A percentile compares a stretch with the other conserved stretches of the same genome.
Evolutionary conservation across 2,113 vertebrate species (phyloP).

Genomic region (Xerus inauris): DNA sequence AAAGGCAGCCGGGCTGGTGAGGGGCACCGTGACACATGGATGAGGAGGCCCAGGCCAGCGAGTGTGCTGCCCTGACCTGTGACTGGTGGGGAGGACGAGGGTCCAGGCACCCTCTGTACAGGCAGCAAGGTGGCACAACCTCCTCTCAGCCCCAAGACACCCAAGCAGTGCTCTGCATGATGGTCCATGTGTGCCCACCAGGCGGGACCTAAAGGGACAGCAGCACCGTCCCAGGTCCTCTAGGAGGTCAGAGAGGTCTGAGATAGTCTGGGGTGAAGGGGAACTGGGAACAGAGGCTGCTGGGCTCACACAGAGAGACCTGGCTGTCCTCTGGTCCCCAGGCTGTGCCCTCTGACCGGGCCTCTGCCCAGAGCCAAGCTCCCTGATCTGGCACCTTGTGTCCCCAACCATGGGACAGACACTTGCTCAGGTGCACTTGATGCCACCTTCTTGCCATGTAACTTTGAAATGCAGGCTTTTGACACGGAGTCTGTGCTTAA

Average conservation of each 20-base stretch:
- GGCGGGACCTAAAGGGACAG: no score
- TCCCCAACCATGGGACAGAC: not conserved
- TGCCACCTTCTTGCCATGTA: not conserved
- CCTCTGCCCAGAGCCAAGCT: not conserved
- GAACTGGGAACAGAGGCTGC: not conserved
- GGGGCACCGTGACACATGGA: no score
- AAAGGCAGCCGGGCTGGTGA: rapidly evolving
- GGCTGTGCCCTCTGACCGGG: no score
- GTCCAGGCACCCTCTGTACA: not conserved
- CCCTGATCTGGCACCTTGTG: rapidly evolving
- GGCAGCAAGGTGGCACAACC: no score
- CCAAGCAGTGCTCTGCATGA: not conserved
- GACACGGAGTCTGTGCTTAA: not conserved
- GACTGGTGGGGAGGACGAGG: not conserved
- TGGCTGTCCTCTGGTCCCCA: not conserved
- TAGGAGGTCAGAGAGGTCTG: not conserved
- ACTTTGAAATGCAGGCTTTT: not conserved
- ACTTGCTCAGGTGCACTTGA: rapidly evolving
- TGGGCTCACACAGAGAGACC: not conserved
- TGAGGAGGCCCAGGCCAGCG: no score
- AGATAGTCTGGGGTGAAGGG: not conserved
- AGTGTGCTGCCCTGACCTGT: no score
- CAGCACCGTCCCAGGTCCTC: not conserved
- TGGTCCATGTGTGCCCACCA: rapidly evolving
- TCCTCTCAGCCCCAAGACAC: not conserved